phyloP scores from a whole-genome alignment of 2,888 invertebrate species.

The Leucophenga maculata region DNA sequence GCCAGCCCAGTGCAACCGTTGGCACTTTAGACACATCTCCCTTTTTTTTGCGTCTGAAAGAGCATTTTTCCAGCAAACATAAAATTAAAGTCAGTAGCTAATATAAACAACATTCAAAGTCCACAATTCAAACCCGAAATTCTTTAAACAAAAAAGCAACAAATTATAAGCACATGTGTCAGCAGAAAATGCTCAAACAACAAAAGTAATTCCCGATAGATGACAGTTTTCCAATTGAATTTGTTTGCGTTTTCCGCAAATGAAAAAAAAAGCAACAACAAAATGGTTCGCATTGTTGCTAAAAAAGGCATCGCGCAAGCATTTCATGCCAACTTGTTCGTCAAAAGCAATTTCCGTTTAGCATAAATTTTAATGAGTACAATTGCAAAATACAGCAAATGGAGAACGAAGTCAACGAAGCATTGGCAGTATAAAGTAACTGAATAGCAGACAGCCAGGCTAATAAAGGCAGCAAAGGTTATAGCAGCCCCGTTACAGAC shows the following conservation, averaged over 20 bases:
- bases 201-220: not conserved
- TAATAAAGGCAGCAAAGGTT: not conserved
- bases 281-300: not conserved
- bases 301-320: not conserved
- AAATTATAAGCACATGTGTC: not conserved
- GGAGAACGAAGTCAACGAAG: slow-evolving; percentile 18
- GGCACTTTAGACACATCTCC: too few relatives aligned
- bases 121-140: too few relatives aligned
- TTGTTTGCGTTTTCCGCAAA: not conserved
- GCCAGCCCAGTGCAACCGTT: too few relatives aligned
- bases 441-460: not conserved
- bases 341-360: slow-evolving; percentile 22
- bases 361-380: slow-evolving; percentile 18
- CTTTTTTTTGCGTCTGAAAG: too few relatives aligned
- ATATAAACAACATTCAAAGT: too few relatives aligned
- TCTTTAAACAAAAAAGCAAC: not conserved
- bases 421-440: slow-evolving; percentile 6
- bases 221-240: not conserved
- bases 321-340: not conserved
- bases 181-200: not conserved
- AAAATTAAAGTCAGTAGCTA: too few relatives aligned
- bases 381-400: slow-evolving; percentile 6
- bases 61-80: too few relatives aligned
- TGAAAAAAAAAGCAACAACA: not conserved
- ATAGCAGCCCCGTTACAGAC: not conserved